These are phyloP conservation scores for Diuraphis noxia DNA, from an alignment of 1,140 invertebrate species.

Conservation along the genomic window DNA sequence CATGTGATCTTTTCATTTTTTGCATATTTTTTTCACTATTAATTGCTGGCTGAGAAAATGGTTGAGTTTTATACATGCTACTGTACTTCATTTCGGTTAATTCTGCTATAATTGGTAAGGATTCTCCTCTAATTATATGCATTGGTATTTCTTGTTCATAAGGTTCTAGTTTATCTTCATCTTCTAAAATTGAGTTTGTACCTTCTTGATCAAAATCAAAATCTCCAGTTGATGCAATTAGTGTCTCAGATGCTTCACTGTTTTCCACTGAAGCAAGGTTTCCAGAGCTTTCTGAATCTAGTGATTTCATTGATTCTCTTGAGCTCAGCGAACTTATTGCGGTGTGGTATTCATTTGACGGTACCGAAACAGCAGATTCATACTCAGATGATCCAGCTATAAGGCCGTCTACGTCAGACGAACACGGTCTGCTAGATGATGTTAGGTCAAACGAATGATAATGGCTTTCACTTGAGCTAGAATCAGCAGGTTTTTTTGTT, in stretches of 20 bases:
- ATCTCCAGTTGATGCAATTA: conserved; percentile 75
- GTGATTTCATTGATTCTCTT: conserved; percentile 83
- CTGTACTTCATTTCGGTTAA: conserved; percentile 37
- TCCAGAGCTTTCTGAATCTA: conserved; percentile 85
- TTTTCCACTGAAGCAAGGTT: conserved; percentile 82
- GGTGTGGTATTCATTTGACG: conserved; percentile 83
- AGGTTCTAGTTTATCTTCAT: conserved; percentile 60
- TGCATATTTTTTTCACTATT: conserved; percentile 41
- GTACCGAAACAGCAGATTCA: conserved; percentile 82
- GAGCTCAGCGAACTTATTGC: conserved; percentile 82
- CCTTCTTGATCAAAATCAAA: conserved; percentile 61
- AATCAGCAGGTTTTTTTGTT: conserved; percentile 63
- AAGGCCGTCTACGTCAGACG: conserved; percentile 82
- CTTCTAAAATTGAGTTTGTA: conserved; percentile 57
- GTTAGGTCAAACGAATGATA: conserved; percentile 86
- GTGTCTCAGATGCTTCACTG: conserved; percentile 85
- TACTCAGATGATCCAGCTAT: conserved; percentile 77
- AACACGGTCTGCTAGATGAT: conserved; percentile 76
- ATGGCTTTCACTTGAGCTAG: conserved; percentile 86
- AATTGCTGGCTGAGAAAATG: conserved; percentile 46
- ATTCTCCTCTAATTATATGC: conserved; percentile 60
- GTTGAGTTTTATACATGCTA: conserved; percentile 49
- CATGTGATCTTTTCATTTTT: conserved; percentile 82
- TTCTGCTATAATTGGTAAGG: conserved; percentile 54
- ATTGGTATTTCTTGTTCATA: conserved; percentile 64